These are phyloP conservation scores for Sorex araneus DNA, from an alignment of 2,113 vertebrate species.

Conservation along the genomic window DNA sequence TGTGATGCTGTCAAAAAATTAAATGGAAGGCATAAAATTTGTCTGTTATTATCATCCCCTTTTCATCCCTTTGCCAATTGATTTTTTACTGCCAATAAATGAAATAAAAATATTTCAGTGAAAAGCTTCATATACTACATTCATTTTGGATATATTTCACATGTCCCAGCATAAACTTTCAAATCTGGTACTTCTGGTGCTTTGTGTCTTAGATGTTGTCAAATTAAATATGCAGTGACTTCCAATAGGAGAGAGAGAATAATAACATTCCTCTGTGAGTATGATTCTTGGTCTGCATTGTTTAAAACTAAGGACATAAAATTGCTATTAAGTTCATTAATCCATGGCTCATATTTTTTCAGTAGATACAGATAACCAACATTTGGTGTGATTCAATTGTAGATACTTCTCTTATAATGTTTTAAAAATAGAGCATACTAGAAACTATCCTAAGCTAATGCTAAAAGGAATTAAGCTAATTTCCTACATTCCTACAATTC, in stretches of 20 bases:
- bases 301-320: not conserved
- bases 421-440: not conserved
- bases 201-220: not conserved
- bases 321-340: not conserved
- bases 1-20: not conserved
- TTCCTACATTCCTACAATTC: not conserved
- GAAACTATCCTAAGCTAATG: not conserved
- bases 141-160: conserved; percentile 11
- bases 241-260: not conserved
- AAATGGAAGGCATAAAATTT: not conserved
- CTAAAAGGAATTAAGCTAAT: not conserved
- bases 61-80: not conserved
- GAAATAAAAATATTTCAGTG: conserved; percentile 24
- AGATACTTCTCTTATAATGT: not conserved
- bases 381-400: not conserved
- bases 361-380: not conserved
- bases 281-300: not conserved
- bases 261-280: not conserved
- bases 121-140: conserved; percentile 13
- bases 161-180: not conserved
- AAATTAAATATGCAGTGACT: not conserved
- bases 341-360: not conserved
- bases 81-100: not conserved
- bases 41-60: rapidly evolving
- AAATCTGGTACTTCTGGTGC: rapidly evolving